Conservation (phyloP, 2,888 invertebrate species). For the Xestia c-nigrum region DNA sequence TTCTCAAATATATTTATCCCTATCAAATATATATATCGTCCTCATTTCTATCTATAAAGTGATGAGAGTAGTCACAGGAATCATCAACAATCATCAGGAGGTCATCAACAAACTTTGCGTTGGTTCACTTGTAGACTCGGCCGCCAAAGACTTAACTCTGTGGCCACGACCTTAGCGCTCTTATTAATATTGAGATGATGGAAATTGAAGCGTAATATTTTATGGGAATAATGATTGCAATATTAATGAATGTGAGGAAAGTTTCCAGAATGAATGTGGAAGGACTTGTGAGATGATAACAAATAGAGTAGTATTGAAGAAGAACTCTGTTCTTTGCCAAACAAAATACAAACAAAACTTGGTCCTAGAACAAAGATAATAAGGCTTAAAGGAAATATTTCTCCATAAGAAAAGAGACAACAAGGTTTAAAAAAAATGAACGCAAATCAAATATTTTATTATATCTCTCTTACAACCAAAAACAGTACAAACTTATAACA, state of each 20-base stretch:
- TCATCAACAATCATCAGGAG: too few relatives aligned
- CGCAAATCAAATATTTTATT: neutral
- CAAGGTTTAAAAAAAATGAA: too few relatives aligned
- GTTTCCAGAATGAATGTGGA: neutral
- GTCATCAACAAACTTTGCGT: neutral
- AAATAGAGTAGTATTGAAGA: neutral
- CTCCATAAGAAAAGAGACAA: neutral
- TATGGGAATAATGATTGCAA: neutral
- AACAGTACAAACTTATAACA: neutral
- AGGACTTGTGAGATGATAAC: neutral
- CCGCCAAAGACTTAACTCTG: neutral
- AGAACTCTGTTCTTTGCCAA: neutral
- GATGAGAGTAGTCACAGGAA: neutral
- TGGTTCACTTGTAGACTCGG: neutral
- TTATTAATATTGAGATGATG: slow-evolving; percentile 31
- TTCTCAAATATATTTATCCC: too few relatives aligned
- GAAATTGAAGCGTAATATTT: slow-evolving; percentile 6
- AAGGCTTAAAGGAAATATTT: neutral
- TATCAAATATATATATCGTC: too few relatives aligned
- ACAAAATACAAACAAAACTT: too few relatives aligned
- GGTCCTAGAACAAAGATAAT: neutral
- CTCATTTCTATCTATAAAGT: neutral
- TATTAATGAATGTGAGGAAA: neutral
- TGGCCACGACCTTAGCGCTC: slow-evolving; percentile 2
- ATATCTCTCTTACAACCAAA: slow-evolving; percentile 4